phyloP scores from a whole-genome alignment of 2,888 invertebrate species.

The Zonitis immaculata region DNA sequence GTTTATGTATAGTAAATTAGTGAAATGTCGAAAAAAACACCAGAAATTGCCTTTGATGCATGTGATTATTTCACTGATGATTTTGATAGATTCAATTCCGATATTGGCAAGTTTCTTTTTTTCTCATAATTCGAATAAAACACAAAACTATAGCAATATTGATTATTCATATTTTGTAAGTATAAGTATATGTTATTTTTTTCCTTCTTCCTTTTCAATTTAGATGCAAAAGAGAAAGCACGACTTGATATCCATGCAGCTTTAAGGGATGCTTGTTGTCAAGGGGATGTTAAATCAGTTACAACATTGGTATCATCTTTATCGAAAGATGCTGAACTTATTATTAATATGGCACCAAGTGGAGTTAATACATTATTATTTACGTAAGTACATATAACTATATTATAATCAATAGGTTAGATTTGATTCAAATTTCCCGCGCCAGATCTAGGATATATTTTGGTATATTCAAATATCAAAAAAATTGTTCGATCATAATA shows the following conservation, averaged over 20 bases:
- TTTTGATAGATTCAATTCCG: conserved; percentile 54
- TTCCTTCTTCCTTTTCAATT: conserved; percentile 24
- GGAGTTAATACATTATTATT: conserved; percentile 86
- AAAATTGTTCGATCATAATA: too few species aligned
- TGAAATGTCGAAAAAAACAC: conserved; percentile 28
- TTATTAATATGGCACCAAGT: conserved; percentile 82
- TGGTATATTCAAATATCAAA: too few species aligned
- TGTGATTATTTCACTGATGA: conserved; percentile 69
- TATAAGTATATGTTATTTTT: conserved; percentile 7
- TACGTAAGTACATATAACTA: too few species aligned
- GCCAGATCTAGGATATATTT: too few species aligned
- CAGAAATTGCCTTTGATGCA: conserved; percentile 65
- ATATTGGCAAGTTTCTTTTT: conserved; percentile 50
- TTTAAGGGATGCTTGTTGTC: conserved; percentile 69
- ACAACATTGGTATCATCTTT: conserved; percentile 62
- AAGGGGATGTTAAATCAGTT: conserved; percentile 67
- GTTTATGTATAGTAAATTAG: too few species aligned
- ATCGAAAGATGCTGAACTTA: conserved; percentile 62
- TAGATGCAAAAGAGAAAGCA: conserved; percentile 70
- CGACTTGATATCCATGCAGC: conserved; percentile 69
- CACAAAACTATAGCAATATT: too few species aligned
- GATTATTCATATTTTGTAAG: too few species aligned
- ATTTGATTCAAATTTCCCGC: too few species aligned
- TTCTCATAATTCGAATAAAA: too few species aligned
- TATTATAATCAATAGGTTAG: too few species aligned